Base-by-base conservation (phyloP, 2,888 invertebrate genomes). In the Pheosia tremula region DNA sequence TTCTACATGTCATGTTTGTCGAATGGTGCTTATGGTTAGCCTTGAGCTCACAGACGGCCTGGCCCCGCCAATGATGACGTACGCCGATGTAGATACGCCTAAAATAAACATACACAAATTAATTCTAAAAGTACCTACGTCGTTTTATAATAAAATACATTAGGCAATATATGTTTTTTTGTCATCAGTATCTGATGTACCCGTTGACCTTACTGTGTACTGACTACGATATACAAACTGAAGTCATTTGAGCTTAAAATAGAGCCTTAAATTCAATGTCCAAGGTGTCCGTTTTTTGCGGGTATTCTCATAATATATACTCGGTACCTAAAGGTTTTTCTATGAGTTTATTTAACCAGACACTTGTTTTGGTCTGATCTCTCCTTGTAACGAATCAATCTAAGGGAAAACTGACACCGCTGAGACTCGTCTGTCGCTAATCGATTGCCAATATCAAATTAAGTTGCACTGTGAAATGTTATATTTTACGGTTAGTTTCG, bases 11-110 rank as follows among this genome's bases (percentile, higher is more conserved):
- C 57, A 65, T 67, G 57, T 70, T 73, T 68, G 69, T 75, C 68
- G 63, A 70, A 67, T 58, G 56, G 52, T 67, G 61, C 54, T 67
- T 65, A 56, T 38, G 53, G 50, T 52, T 78, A 80, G 72, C 85
- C 87, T 88, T 87, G 85, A 74, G 74, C n/a, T 68, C 64, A 71
- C 78, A 88, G 87, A 88, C 87, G 67, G 87, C 85, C 79, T 82
- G 87, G 83, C 86, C 83, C 81, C 83, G 70, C 68, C 66, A 69
- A 64, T 72, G 75, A 79, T 78, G 81, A 79, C 79, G 79, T 75
- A 76, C 65, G 59, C 71, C 72, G 75, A 75, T 80, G 80, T 74
- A 68, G 72, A 73, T 73, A 72, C 63, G 72, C 68, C 71, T 71
- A 72, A 80, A 76, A 76, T 74, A 80, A 78, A 77, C 74, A 74